phyloP scores from a whole-genome alignment of 2,113 vertebrate species.

The Collichthys lucidus region DNA sequence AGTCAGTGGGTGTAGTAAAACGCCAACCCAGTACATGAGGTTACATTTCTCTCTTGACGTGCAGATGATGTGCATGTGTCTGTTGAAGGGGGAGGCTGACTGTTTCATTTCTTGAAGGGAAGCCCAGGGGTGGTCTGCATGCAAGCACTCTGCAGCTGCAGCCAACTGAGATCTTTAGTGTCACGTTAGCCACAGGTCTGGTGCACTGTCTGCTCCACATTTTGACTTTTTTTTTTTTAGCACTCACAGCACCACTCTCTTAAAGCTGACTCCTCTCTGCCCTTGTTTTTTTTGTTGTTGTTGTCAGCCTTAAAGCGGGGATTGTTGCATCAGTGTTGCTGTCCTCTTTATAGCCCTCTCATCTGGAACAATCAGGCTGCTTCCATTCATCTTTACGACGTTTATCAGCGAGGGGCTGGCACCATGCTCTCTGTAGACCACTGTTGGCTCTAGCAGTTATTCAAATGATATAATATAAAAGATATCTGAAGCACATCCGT shows the following conservation, averaged over 20 bases:
- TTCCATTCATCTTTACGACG: conserved; percentile 37
- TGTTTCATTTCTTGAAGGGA: conserved; percentile 16
- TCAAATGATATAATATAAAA: background rate
- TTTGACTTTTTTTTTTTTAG: conserved; percentile 9
- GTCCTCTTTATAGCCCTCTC: conserved; percentile 22
- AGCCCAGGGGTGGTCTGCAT: conserved; percentile 25
- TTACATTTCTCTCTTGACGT: conserved; percentile 8
- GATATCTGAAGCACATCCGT: background rate
- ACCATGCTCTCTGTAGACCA: background rate
- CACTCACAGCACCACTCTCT: conserved; percentile 29
- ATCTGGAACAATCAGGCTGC: conserved; percentile 35
- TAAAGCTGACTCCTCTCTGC: conserved; percentile 29
- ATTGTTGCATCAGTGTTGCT: conserved; percentile 29
- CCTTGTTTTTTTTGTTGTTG: background rate
- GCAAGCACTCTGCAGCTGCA: conserved; percentile 38
- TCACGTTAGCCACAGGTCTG: conserved; percentile 60
- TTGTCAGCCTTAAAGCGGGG: conserved; percentile 33
- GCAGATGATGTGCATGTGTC: conserved; percentile 5
- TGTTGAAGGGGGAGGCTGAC: conserved; percentile 48
- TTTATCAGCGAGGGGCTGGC: background rate
- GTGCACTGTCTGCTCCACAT: conserved; percentile 62
- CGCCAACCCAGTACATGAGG: background rate
- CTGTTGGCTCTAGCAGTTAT: background rate
- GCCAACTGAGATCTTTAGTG: conserved; percentile 43
- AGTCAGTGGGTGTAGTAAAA: conserved; percentile 1